Evolutionary conservation across 2,113 vertebrate species (phyloP), one percentile per base, ranked within the genome.

Genomic region (Cyphomyrus discorhynchus): DNA sequence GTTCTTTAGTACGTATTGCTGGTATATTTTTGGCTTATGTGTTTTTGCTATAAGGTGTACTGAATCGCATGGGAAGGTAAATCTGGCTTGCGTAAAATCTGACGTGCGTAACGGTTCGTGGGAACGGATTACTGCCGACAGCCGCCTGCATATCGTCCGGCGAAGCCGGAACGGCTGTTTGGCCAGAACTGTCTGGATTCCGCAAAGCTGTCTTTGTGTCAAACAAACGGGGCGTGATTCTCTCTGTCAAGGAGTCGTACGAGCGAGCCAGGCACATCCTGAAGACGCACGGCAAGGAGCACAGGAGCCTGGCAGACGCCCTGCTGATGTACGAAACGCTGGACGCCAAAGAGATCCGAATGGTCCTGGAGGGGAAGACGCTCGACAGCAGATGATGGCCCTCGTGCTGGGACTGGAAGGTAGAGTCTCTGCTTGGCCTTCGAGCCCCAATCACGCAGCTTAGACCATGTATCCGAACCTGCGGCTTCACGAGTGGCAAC

Each of bases 301-400:
- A 99, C 95, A 98, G 97, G 93, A 97, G 96, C 93, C 95, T 99
- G 92, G 98, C 98, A 2, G 98, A 99, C 91, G 98, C 98, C 92
- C 95, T 99, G 93, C 92, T 99, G 93, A 97, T 95, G 93, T 99
- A 99, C 0, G 98, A 99, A 93, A 99, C 98, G 52, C 95, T 99
- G 95, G 97, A 99, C 93, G 97, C 96, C 96, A 99, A 98, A 97
- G 98, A 99, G 94, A 99, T 99, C 92, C 97, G 96, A 90, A 95
- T 98, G 93, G 97, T 99, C 92, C 92, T 99, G 90, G 98, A 99
- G 94, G 98, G 98, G 21, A 99, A 99, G 94, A 93, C 96, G 53
- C 94, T 99, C 88, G 96, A 98, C 90, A 92, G 95, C 92, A 98
- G 97, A 97, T 98, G 96, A 98, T 96, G 89, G 62, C 92, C 91